These are phyloP conservation scores for Empidonax traillii DNA, from an alignment of 2,113 vertebrate species.

Conservation along the genomic window DNA sequence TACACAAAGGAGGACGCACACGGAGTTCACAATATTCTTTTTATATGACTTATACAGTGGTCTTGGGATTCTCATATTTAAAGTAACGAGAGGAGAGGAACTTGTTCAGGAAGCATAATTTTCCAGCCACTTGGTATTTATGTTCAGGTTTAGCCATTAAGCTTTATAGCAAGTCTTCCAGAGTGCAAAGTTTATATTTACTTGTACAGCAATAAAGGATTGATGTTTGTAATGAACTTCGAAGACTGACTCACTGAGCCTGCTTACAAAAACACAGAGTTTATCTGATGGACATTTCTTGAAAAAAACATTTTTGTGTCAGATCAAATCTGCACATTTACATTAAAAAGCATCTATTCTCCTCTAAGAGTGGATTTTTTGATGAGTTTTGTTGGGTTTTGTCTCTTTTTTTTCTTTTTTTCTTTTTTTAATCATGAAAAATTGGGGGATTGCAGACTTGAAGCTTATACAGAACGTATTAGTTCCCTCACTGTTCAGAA, in stretches of 20 bases:
- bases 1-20: background rate
- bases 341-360: background rate
- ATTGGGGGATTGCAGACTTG: background rate
- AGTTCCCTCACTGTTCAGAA: background rate
- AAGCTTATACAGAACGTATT: background rate
- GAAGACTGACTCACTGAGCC: background rate
- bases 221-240: background rate
- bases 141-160: background rate
- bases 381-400: rapidly evolving
- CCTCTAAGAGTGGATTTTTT: background rate
- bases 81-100: background rate
- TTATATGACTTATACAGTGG: background rate
- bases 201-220: background rate
- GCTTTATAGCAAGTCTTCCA: background rate
- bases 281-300: background rate
- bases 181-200: slow-evolving; percentile 9
- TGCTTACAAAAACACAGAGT: background rate
- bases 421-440: background rate
- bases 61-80: background rate
- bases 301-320: background rate
- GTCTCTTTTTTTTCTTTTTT: background rate
- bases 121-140: background rate
- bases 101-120: background rate
- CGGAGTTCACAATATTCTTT: background rate
- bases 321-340: background rate